These are phyloP conservation scores for Chironomus tepperi DNA, from an alignment of 1,140 invertebrate genomes.

Conservation along the genomic window DNA sequence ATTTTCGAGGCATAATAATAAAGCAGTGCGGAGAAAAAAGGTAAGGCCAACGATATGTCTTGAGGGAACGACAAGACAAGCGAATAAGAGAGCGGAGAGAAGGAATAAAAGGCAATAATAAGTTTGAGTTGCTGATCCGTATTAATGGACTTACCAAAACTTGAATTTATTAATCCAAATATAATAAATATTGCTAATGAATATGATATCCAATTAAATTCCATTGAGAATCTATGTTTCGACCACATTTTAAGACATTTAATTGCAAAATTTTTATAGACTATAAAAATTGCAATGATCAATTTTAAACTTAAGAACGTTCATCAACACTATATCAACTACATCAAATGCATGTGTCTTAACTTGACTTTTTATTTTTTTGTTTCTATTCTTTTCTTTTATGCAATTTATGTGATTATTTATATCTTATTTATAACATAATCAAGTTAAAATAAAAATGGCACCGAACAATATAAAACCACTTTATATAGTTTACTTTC, in stretches of 20 bases:
- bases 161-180: conserved; percentile 2
- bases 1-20: too few species aligned
- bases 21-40: too few species aligned
- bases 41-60: too few species aligned
- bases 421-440: background rate
- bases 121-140: too few species aligned
- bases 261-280: background rate
- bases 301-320: too few species aligned
- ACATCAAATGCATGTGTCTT: background rate
- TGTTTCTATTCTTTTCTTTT: too few species aligned
- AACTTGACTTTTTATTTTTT: too few species aligned
- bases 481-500: conserved; percentile 14
- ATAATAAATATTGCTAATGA: background rate
- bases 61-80: too few species aligned
- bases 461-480: conserved; percentile 1
- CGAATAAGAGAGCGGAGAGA: too few species aligned
- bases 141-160: background rate
- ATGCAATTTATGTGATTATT: background rate
- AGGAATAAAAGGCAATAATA: too few species aligned
- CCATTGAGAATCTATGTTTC: conserved; percentile 5
- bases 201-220: background rate
- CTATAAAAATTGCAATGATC: too few species aligned
- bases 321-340: background rate
- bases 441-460: conserved; percentile 9
- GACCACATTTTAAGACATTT: conserved; percentile 1